Base-by-base conservation (phyloP, 2,113 vertebrate genomes). In the Erpornis zantholeuca region DNA sequence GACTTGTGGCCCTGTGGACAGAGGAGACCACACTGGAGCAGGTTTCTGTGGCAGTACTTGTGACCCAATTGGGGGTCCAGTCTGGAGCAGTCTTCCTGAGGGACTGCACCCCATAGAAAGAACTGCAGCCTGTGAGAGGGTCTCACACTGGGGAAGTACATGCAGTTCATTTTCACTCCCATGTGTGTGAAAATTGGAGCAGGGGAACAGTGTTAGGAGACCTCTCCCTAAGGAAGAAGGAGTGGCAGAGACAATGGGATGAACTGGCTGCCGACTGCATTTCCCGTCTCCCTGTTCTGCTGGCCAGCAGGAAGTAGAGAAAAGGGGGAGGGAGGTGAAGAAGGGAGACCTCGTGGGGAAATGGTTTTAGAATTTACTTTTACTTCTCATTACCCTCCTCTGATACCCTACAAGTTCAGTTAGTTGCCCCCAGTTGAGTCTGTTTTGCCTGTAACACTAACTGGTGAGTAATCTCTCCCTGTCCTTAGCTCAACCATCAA, bases 1-100 rank as follows among this genome's bases (percentile, higher is more conserved):
- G 29, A 31, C 17, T 10, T 79, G 11, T 14, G 33, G 14, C 8
- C 35, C 19, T 0, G 0, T 17, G 35, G 29, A 47, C 33, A 45
- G n/a, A 68, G 19, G 21, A 73, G 7, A 16, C 11, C 4, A 1
- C 10, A 3, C 4, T 47, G 21, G 23, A 52, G 29, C 3, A n/a
- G 28, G 11, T 33, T 75, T 53, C n/a, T 3, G 20, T 35, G 31
- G 15, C 35, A 36, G 22, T 21, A 20, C 35, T 20, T 90, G 54
- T 14, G 35, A 7, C 6, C 18, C 8, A 5, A 2, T 22, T n/a
- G 12, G 12, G 3, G 4, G 35, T 35, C 7, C 22, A 40, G 10
- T 7, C 50, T 57, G 44, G 16, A 64, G 19, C 8, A 23, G 9
- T 12, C 28, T 63, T 61, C 21, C 60, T 57, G 29, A 28, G 50